phyloP scores from a whole-genome alignment of 2,797 vertebrate genomes.

The Sphaeramia orbicularis region DNA sequence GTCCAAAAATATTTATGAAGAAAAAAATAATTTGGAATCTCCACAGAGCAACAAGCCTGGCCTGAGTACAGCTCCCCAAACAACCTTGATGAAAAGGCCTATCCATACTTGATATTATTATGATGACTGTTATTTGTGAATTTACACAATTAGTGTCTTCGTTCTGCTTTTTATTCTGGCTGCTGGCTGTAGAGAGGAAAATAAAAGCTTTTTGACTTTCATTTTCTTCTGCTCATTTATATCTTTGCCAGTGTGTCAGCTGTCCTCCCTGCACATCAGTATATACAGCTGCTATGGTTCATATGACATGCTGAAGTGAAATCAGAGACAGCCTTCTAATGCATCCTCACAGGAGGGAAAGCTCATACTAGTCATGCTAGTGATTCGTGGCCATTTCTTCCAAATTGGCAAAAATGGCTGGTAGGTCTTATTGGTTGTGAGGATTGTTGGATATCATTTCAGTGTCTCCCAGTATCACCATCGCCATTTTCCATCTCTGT shows the following conservation, averaged over 20 bases:
- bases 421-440: slow-evolving; percentile 32
- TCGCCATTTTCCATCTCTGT: slow-evolving; percentile 25
- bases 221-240: slow-evolving; percentile 37
- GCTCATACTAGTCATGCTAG: slow-evolving; percentile 34
- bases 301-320: slow-evolving; percentile 38
- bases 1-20: slow-evolving; percentile 61
- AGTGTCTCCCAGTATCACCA: slow-evolving; percentile 29
- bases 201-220: slow-evolving; percentile 29
- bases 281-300: slow-evolving; percentile 47
- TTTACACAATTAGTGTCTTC: neutral
- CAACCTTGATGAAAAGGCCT: neutral
- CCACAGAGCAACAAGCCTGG: slow-evolving; percentile 54
- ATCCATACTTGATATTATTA: neutral
- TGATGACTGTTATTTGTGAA: neutral
- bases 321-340: slow-evolving; percentile 39
- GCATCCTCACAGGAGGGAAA: slow-evolving; percentile 24
- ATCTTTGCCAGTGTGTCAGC: slow-evolving; percentile 44
- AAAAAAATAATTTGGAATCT: slow-evolving; percentile 64
- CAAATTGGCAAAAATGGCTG: slow-evolving; percentile 46
- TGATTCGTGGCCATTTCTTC: slow-evolving; percentile 22
- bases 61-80: slow-evolving; percentile 2
- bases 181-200: neutral
- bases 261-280: slow-evolving; percentile 29
- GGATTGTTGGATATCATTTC: slow-evolving; percentile 38
- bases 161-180: slow-evolving; percentile 29